A percentile compares a stretch with the other conserved stretches of the same genome.
phyloP scores from a whole-genome alignment of 2,888 invertebrate genomes.

The Ornithoptera priamus region DNA sequence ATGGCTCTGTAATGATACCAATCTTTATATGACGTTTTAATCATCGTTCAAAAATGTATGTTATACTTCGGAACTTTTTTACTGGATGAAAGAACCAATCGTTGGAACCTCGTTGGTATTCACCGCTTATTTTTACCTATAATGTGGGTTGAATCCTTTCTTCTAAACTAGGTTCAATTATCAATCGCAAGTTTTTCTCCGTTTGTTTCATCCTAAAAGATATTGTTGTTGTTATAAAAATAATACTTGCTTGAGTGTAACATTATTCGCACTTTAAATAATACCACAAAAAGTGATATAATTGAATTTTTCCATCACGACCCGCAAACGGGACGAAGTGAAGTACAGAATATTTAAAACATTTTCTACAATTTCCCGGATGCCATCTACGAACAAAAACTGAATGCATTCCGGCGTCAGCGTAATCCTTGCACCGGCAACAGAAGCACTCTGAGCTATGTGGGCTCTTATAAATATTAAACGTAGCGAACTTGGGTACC shows the following conservation, averaged over 20 bases:
- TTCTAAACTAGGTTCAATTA: no score
- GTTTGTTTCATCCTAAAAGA: neutral
- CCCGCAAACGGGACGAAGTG: slow-evolving; percentile 31
- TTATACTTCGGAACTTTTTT: no score
- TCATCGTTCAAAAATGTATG: no score
- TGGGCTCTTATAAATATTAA: slow-evolving; percentile 77
- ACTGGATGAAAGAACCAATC: no score
- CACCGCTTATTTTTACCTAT: no score
- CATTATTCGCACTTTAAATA: neutral
- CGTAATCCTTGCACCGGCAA: slow-evolving; percentile 67
- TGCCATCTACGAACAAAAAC: slow-evolving; percentile 56
- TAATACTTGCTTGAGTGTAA: neutral
- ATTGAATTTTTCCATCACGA: slow-evolving; percentile 29
- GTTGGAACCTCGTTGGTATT: no score
- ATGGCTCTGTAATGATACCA: no score
- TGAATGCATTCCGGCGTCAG: slow-evolving; percentile 56
- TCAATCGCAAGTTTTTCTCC: neutral
- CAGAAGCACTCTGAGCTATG: slow-evolving; percentile 64
- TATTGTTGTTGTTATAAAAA: neutral
- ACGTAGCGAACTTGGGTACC: slow-evolving; percentile 59
- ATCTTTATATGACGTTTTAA: no score
- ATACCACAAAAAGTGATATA: slow-evolving; percentile 15
- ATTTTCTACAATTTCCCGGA: slow-evolving; percentile 56
- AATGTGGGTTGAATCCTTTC: no score
- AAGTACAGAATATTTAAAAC: slow-evolving; percentile 44